A percentile compares a stretch with the other conserved stretches of the same genome.
phyloP scores from a whole-genome alignment of 2,797 vertebrate genomes.

The Ceryle rudis region DNA sequence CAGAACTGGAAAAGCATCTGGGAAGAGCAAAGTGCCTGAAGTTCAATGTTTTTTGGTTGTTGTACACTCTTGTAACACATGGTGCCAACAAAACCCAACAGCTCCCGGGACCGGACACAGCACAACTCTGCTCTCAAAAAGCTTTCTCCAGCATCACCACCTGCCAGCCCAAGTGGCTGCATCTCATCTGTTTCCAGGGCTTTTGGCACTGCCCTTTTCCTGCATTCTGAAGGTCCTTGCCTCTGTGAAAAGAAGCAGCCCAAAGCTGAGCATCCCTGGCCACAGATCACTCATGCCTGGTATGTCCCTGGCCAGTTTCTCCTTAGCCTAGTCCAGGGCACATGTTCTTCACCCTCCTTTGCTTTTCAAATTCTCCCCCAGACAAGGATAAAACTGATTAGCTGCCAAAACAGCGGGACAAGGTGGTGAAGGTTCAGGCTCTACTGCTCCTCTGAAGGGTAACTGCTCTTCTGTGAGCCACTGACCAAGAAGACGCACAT shows the following conservation, averaged over 20 bases:
- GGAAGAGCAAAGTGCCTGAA: neutral
- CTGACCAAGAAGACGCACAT: neutral
- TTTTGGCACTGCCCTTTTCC: neutral
- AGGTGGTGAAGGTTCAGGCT: neutral
- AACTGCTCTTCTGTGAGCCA: neutral
- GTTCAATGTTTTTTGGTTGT: rapidly evolving
- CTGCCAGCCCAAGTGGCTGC: neutral
- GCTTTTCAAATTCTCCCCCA: neutral
- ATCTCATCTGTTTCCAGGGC: neutral
- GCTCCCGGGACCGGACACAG: neutral
- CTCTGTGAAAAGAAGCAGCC: neutral
- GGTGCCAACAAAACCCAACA: neutral
- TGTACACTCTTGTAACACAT: neutral
- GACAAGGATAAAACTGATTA: neutral
- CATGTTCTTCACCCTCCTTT: neutral
- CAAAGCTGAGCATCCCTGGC: neutral
- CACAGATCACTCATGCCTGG: neutral
- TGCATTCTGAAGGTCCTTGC: neutral
- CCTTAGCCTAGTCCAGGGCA: neutral
- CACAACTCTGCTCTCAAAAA: neutral
- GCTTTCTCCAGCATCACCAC: neutral
- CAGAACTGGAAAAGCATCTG: neutral
- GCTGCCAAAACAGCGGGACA: neutral
- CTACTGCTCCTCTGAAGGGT: conserved; percentile 15
- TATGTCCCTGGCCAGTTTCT: rapidly evolving